Evolutionary conservation across 2,113 vertebrate genomes (phyloP), one percentile per base, ranked within the genome.

Genomic region (Eulemur macaco): DNA sequence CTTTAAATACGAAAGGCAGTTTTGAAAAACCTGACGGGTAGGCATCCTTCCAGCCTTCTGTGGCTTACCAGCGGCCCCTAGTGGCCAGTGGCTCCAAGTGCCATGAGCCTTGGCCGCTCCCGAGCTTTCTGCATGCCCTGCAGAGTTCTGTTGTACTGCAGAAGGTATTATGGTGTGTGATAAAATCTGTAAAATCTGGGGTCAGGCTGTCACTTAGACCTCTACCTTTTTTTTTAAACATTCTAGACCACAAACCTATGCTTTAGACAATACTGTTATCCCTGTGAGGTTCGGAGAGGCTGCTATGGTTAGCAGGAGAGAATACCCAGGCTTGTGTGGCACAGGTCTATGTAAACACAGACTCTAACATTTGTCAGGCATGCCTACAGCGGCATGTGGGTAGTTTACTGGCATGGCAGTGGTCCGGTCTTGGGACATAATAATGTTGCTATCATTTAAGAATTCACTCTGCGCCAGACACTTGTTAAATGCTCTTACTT

Each of bases 21-120:
- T 34, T 76, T 76, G 47, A 25, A 78, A 89, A 83, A 84, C 8
- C 56, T 52, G 42, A n/a, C 7, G 34, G 10, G n/a, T 12, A 1
- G 12, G 37, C 18, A 25, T 45, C 12, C 13, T 14, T 80, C 0
- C 52, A n/a, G 91, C 42, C 81, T 97, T 97, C 60, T 45, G 1
- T 47, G 92, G 98, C 96, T 96, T 91, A 98, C 96, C 80, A n/a
- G 66, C 97, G 97, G 95, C 98, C 97, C 96, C 98, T 97, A 96
- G 98, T 98, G 98, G 97, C 64, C 71, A 66, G 42, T 5, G 15
- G 1, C 88, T 45, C 8, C 68, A 90, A 93, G 39, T 69, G 23
- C 58, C n/a, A 3, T 21, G 25, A 60, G 17, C 21, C 21, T n/a
- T 34, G 37, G 29, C 25, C 64, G 20, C 23, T 69, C 54, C 23